These are phyloP conservation scores for Cricetomys ansorgei DNA, from an alignment of 2,113 vertebrate species.

Conservation along the genomic window DNA sequence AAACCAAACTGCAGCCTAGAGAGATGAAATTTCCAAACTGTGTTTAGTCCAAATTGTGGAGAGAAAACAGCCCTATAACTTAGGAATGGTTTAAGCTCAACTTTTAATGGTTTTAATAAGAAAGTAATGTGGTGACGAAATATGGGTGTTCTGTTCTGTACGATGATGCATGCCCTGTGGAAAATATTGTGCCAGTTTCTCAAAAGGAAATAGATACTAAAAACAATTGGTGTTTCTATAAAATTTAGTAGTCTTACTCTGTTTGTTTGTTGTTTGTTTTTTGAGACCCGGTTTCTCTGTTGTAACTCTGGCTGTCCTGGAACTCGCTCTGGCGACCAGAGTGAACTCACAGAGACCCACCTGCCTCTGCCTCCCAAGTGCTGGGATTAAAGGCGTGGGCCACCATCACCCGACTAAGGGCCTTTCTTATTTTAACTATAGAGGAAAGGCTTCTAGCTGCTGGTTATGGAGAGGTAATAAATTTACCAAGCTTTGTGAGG, in stretches of 20 bases:
- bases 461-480: neutral
- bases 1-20: neutral
- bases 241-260: neutral
- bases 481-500: neutral
- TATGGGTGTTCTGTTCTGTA: neutral
- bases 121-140: neutral
- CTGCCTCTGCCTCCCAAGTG: too few species aligned
- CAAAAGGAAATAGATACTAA: neutral
- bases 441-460: neutral
- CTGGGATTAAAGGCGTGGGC: too few species aligned
- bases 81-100: neutral
- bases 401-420: too few species aligned
- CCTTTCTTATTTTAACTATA: neutral
- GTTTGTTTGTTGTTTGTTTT: too few species aligned
- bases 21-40: neutral
- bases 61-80: neutral
- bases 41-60: neutral
- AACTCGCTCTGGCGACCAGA: too few species aligned
- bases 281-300: too few species aligned
- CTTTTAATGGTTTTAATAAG: neutral
- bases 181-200: neutral
- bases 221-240: neutral
- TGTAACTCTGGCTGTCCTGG: too few species aligned
- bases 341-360: too few species aligned
- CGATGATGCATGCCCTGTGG: neutral